Evolutionary conservation across 1,140 invertebrate species (phyloP).

Genomic region (Agraylea sexmaculata): DNA sequence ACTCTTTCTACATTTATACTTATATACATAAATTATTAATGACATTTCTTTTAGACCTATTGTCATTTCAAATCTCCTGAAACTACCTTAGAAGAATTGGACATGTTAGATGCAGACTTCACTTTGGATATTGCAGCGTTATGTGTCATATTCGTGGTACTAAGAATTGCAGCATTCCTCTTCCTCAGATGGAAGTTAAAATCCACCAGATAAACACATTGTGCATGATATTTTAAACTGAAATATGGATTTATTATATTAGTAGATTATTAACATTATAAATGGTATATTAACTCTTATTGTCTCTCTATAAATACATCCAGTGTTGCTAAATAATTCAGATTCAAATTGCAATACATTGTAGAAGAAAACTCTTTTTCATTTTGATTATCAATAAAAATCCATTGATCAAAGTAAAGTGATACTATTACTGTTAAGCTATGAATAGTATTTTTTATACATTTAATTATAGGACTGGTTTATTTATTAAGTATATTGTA

Average conservation of each 20-base stretch:
- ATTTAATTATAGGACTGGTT: too few species aligned
- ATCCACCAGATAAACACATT: constrained; percentile 48
- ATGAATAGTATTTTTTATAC: too few species aligned
- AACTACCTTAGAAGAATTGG: constrained; percentile 85
- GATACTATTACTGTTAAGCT: too few species aligned
- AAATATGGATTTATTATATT: neutral
- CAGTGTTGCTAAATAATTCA: neutral
- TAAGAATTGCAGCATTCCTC: constrained; percentile 80
- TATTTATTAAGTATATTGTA: too few species aligned
- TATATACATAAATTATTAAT: neutral
- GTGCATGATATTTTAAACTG: constrained; percentile 6
- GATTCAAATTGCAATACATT: neutral
- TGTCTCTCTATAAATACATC: neutral
- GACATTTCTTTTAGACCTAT: constrained; percentile 43
- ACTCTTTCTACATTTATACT: neutral
- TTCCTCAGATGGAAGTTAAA: constrained; percentile 83
- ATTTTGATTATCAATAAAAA: neutral
- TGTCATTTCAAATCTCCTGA: constrained; percentile 83
- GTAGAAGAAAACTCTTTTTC: neutral
- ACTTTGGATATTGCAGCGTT: constrained; percentile 71
- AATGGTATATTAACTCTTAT: neutral
- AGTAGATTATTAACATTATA: neutral
- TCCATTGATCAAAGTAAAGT: too few species aligned
- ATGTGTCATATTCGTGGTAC: constrained; percentile 74
- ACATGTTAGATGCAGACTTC: constrained; percentile 67